phyloP scores from a whole-genome alignment of 2,888 invertebrate genomes.

The Torymus aiolomorphi region DNA sequence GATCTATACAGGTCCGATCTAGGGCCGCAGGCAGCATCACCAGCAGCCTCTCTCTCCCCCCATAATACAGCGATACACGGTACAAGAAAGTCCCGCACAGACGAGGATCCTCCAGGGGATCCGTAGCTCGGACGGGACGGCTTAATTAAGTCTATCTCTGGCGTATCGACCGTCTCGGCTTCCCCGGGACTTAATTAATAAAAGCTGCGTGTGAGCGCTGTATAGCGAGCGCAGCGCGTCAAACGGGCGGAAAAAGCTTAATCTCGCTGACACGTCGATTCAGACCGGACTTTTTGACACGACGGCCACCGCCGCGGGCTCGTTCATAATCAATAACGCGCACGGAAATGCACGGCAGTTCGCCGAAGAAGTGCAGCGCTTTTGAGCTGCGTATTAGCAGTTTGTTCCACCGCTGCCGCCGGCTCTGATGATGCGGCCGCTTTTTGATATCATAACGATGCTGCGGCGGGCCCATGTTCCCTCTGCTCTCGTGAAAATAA shows the following conservation, averaged over 20 bases:
- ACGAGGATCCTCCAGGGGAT: constrained; percentile 33
- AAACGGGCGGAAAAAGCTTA: constrained; percentile 1
- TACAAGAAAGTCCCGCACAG: constrained; percentile 28
- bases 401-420: no score
- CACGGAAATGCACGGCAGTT: no score
- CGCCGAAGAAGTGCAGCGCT: no score
- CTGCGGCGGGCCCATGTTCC: no score
- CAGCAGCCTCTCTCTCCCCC: neutral
- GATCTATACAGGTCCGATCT: constrained; percentile 5
- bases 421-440: no score
- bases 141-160: constrained; percentile 53
- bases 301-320: no score
- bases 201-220: constrained; percentile 19
- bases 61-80: neutral
- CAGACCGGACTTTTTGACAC: neutral
- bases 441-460: no score
- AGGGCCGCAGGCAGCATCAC: neutral
- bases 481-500: no score
- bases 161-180: constrained; percentile 39
- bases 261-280: neutral
- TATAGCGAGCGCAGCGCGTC: no score
- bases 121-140: constrained; percentile 30
- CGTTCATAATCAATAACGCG: no score
- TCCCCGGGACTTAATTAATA: constrained; percentile 46
- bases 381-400: no score